phyloP scores from a whole-genome alignment of 2,113 vertebrate species.

The Myotis lucifugus region DNA sequence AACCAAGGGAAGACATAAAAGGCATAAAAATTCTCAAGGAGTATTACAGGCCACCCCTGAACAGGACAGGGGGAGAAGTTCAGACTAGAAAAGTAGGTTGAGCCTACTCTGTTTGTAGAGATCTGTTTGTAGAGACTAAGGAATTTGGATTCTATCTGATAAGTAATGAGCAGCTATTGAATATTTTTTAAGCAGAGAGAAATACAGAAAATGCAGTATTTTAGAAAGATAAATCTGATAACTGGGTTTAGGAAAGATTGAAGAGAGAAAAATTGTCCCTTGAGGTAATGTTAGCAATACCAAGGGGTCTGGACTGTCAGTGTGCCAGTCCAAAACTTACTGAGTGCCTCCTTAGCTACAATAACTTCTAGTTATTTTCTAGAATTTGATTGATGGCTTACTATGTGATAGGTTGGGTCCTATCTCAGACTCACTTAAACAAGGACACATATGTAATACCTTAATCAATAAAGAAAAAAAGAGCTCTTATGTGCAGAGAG shows the following conservation, averaged over 20 bases:
- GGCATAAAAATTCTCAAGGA: background rate
- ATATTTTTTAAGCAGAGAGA: conserved; percentile 16
- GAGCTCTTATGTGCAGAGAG: background rate
- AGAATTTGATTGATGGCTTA: too few species aligned
- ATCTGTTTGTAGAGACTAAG: background rate
- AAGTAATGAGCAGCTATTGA: background rate
- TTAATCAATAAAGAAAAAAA: background rate
- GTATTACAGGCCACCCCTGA: fast-evolving
- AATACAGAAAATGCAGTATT: background rate
- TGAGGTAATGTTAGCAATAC: background rate
- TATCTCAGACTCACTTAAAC: background rate
- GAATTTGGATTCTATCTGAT: background rate
- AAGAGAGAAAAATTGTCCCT: background rate
- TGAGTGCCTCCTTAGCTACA: background rate
- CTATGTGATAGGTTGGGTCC: too few species aligned
- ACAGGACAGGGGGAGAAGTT: background rate
- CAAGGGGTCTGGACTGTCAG: background rate
- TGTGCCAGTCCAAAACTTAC: too few species aligned
- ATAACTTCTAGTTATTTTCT: too few species aligned
- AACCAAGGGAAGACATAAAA: background rate
- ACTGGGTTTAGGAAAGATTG: background rate
- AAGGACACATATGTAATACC: too few species aligned
- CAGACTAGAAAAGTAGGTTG: background rate
- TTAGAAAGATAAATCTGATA: background rate
- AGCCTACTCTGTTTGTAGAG: background rate